These are phyloP conservation scores for Agapornis canus DNA, from an alignment of 2,797 vertebrate genomes.

Conservation along the genomic window DNA sequence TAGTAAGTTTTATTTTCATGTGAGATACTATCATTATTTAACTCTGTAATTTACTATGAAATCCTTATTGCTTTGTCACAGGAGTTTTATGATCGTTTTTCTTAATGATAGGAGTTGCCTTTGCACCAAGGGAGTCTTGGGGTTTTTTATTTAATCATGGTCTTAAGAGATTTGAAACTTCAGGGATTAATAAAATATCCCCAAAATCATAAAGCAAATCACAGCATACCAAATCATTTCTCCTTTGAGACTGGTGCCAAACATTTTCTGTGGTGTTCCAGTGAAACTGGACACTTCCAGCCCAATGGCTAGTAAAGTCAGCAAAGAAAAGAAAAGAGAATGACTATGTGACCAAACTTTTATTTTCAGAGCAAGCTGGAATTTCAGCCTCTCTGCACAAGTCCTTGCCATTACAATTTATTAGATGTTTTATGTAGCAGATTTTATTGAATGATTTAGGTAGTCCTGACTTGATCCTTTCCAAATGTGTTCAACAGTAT, in stretches of 20 bases:
- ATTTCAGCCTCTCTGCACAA: constrained; percentile 39
- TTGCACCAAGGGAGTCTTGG: background rate
- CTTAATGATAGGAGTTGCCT: background rate
- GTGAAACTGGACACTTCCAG: constrained; percentile 55
- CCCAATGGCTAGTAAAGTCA: constrained; percentile 66
- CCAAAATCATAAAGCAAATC: constrained; percentile 55
- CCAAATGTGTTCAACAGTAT: constrained; percentile 33
- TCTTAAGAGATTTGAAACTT: constrained; percentile 60
- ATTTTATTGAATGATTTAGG: constrained; percentile 58
- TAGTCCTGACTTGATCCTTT: constrained; percentile 51
- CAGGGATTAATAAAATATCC: constrained; percentile 48
- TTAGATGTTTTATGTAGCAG: constrained; percentile 39
- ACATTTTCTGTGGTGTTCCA: constrained; percentile 47
- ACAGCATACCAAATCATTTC: constrained; percentile 38
- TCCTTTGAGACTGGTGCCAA: constrained; percentile 46
- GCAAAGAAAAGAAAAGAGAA: constrained; percentile 46
- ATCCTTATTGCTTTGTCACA: background rate
- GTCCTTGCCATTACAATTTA: constrained; percentile 42
- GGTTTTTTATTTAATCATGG: constrained; percentile 35
- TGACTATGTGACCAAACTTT: constrained; percentile 32
- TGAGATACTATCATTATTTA: constrained; percentile 2
- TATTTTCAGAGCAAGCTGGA: constrained; percentile 31
- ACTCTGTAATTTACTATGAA: constrained; percentile 23
- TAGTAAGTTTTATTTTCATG: background rate
- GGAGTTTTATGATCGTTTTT: background rate